phyloP scores from a whole-genome alignment of 2,797 vertebrate genomes.

The Phrynocephalus forsythii region DNA sequence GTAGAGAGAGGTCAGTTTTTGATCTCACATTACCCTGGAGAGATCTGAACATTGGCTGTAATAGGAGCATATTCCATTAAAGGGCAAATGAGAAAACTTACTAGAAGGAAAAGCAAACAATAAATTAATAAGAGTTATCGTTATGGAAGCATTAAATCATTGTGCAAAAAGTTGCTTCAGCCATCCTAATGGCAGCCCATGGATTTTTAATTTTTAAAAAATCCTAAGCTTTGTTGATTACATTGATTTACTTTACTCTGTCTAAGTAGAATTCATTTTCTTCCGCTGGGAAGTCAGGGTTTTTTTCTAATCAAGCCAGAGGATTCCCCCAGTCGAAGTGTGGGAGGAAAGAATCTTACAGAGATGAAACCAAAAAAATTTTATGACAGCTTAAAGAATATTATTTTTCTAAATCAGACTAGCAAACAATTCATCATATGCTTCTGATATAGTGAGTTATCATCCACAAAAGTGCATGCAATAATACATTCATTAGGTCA shows the following conservation, averaged over 20 bases:
- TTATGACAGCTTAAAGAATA: too few relatives aligned
- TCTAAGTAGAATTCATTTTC: conserved; percentile 70
- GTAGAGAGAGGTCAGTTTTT: not conserved
- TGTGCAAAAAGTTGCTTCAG: conserved; percentile 58
- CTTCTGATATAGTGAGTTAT: too few relatives aligned
- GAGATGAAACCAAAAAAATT: too few relatives aligned
- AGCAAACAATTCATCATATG: too few relatives aligned
- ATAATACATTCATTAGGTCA: too few relatives aligned
- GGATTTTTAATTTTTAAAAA: conserved; percentile 58
- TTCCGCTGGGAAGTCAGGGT: conserved; percentile 47
- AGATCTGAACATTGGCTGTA: not conserved
- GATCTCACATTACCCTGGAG: conserved; percentile 3
- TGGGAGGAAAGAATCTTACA: not conserved
- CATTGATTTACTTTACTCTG: conserved; percentile 74
- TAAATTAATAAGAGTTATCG: conserved; percentile 56
- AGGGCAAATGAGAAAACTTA: conserved; percentile 38
- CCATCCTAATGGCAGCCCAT: conserved; percentile 62
- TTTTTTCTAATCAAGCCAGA: conserved; percentile 43
- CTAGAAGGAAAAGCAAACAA: conserved; percentile 26
- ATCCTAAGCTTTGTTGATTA: conserved; percentile 68
- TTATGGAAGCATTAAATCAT: conserved; percentile 71
- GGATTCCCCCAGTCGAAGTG: conserved; percentile 13
- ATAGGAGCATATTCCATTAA: conserved; percentile 16
- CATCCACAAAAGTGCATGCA: too few relatives aligned
- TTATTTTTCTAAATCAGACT: too few relatives aligned